These are phyloP conservation scores for Morpho deidamia DNA, from an alignment of 2,888 invertebrate genomes.

Conservation along the genomic window DNA sequence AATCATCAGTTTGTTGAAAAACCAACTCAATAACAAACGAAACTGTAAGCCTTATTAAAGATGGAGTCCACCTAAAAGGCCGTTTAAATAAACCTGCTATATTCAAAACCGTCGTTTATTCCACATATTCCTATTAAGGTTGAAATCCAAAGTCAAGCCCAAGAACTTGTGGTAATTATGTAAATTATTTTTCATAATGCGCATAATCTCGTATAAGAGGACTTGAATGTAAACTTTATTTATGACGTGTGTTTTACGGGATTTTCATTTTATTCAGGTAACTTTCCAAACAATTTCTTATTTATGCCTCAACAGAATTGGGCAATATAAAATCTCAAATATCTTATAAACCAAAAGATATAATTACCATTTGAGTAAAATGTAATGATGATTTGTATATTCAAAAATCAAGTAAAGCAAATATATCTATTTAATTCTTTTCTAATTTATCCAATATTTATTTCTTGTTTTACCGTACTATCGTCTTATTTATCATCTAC, in stretches of 20 bases:
- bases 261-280: not conserved
- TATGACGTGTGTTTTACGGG: conserved; percentile 17
- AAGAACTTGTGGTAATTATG: conserved; percentile 33
- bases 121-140: conserved; percentile 17
- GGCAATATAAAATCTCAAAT: too few relatives aligned
- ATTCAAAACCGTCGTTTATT: not conserved
- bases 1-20: not conserved
- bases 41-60: not conserved
- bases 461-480: too few relatives aligned
- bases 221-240: conserved; percentile 25
- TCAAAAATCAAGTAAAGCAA: too few relatives aligned
- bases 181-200: conserved; percentile 31
- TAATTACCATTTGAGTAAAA: too few relatives aligned
- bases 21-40: not conserved
- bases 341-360: too few relatives aligned
- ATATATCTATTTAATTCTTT: too few relatives aligned
- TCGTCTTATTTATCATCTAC: too few relatives aligned
- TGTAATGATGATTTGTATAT: too few relatives aligned
- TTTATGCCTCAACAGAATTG: too few relatives aligned
- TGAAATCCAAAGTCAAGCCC: conserved; percentile 28
- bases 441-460: too few relatives aligned
- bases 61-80: not conserved
- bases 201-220: conserved; percentile 30
- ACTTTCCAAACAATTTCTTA: too few relatives aligned
- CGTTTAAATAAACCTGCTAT: not conserved